Evolutionary conservation across 2,888 invertebrate species (phyloP), one percentile per base, ranked within the genome.

Genomic region (Agonopterix heracliana): DNA sequence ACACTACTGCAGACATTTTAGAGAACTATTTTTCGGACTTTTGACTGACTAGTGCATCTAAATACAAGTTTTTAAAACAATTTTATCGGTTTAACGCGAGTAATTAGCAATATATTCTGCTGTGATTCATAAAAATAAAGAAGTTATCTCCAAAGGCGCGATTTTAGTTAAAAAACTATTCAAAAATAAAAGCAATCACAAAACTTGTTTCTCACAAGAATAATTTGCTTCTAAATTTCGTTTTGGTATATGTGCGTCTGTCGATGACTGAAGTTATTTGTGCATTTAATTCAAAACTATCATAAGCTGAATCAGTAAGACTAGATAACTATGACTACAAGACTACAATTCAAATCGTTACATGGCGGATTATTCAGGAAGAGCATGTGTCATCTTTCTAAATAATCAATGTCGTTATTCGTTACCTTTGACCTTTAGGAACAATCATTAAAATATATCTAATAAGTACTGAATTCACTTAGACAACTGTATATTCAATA

Each of bases 271-370:
- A 26, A 26, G 26, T 26, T 26, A 26, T 26, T 26, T 26, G 26
- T 26, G 26, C 26, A 26, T 26, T 26, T 26, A 26, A 26, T 26
- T 26, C 26, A 26, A 26, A 26, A 26, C 3, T 26, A 26, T 26
- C 26, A 5, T 26, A 26, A 26, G 40, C 40, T 26, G 36, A 44
- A 48, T 36, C 40, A 38, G 46, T 44, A 47, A 54, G 58, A 59
- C 58, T 59, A 59, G 58, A 56, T 45, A 55, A 50, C 54, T 54
- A 54, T 54, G 58, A 59, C 58, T 56, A 59, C 46, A 42, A 13
- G 42, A 41, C 26, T 26, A 26, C 5, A 26, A 26, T 26, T 26
- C 26, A 26, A 26, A 26, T 26, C 26, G 26, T 26, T 26, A 26
- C 26, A 26, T 26, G 26, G 26, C 26, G 26, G 26, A 26, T 26